phyloP scores from a whole-genome alignment of 30 jellyfish, hydroid and myxozoan species.

The Hydra vulgaris region DNA sequence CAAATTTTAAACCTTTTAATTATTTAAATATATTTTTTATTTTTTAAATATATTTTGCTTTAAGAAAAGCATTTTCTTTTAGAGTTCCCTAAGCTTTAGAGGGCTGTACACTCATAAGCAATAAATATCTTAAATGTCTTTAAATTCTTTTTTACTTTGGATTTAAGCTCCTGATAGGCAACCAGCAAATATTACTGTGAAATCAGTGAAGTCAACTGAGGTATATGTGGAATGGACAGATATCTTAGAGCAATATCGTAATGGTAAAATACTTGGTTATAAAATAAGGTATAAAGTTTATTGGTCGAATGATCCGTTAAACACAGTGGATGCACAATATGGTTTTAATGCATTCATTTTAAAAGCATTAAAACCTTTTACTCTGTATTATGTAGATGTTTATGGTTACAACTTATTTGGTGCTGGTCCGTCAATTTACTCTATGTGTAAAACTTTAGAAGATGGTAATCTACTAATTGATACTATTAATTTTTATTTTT shows the following conservation, averaged over 20 bases:
- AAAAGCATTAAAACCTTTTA: neutral
- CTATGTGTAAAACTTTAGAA: constrained; percentile 4
- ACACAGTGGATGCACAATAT: neutral
- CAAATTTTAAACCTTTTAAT: no score
- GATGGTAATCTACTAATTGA: constrained; percentile 18
- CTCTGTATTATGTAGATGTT: constrained; percentile 7
- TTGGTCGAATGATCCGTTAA: neutral
- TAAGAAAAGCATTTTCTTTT: no score
- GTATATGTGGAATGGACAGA: constrained; percentile 9
- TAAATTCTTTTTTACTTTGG: neutral
- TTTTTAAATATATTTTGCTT: no score
- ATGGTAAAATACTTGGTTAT: constrained; percentile 17
- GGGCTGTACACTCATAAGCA: no score
- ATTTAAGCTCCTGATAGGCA: neutral
- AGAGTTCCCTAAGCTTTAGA: neutral
- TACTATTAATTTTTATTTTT: no score
- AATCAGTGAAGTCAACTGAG: constrained; percentile 3
- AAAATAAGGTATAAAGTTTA: neutral
- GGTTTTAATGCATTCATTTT: neutral
- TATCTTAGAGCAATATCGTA: neutral
- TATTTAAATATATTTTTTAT: no score
- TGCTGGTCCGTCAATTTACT: neutral
- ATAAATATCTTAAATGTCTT: neutral
- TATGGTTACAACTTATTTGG: constrained; percentile 4
- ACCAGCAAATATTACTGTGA: neutral